Evolutionary conservation across 1,140 invertebrate genomes (phyloP).

Genomic region (Drosophila parvula): DNA sequence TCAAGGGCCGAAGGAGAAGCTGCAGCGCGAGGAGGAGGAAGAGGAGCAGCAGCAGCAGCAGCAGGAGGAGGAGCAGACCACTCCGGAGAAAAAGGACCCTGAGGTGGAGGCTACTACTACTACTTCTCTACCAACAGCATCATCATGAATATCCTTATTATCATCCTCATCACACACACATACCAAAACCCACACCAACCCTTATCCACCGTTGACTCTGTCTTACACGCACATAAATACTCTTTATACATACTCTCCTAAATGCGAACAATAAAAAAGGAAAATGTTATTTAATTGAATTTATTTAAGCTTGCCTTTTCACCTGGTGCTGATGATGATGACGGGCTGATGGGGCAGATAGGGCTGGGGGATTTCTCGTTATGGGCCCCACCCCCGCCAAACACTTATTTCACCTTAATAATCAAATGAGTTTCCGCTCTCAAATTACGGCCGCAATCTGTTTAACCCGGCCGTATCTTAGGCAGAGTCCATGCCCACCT

Average conservation of each 20-base stretch:
- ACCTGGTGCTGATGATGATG: constrained; percentile 40
- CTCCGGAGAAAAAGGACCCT: constrained; percentile 36
- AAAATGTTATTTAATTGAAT: constrained; percentile 83
- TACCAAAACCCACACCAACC: constrained; percentile 14
- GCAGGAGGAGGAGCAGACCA: constrained; percentile 49
- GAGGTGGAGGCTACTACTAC: constrained; percentile 50
- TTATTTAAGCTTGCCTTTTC: constrained; percentile 80
- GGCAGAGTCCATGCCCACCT: constrained; percentile 29
- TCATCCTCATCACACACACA: constrained; percentile 39
- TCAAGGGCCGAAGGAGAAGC: constrained; percentile 48
- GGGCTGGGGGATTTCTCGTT: neutral
- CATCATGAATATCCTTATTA: constrained; percentile 61
- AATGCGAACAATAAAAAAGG: constrained; percentile 76
- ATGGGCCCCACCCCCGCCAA: constrained; percentile 11
- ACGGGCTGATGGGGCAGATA: neutral
- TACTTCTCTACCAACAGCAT: constrained; percentile 56
- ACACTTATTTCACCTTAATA: constrained; percentile 81
- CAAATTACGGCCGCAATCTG: constrained; percentile 82
- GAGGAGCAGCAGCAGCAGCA: constrained; percentile 18
- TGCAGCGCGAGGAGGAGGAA: constrained; percentile 18
- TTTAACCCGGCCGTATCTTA: constrained; percentile 60
- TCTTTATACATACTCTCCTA: constrained; percentile 58
- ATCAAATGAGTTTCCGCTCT: constrained; percentile 81
- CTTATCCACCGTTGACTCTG: constrained; percentile 27
- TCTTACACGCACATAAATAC: constrained; percentile 55